A percentile compares a stretch with the other conserved stretches of the same genome.
These are phyloP conservation scores for Lithophane semibrunnea DNA, from an alignment of 2,888 invertebrate species.

Conservation along the genomic window DNA sequence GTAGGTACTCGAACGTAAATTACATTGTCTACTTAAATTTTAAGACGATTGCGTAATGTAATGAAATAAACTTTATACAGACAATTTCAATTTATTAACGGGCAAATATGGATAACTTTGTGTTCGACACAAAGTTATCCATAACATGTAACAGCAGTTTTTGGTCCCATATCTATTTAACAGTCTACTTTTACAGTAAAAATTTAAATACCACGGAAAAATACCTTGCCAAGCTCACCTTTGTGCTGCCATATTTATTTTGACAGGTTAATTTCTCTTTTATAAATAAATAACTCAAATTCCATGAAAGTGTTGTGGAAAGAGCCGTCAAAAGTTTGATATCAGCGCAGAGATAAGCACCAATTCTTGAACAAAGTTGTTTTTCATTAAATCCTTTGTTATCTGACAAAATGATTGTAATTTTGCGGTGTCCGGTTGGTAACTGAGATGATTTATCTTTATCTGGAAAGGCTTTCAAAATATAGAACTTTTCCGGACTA, in stretches of 20 bases:
- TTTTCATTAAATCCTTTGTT: conserved; percentile 30
- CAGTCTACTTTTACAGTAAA: not conserved
- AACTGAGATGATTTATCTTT: conserved; percentile 3
- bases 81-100: not conserved
- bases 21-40: conserved; percentile 36
- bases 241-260: conserved; percentile 45
- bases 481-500: not conserved
- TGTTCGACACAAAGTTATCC: conserved; percentile 12
- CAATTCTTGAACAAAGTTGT: conserved; percentile 31
- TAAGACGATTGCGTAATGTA: conserved; percentile 22
- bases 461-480: not conserved
- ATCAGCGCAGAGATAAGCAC: conserved; percentile 11
- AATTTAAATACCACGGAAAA: conserved; percentile 38
- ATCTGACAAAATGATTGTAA: conserved; percentile 17
- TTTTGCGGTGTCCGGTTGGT: not conserved
- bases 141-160: conserved; percentile 5
- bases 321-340: conserved; percentile 33
- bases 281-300: conserved; percentile 57
- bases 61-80: conserved; percentile 14
- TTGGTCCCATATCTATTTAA: not conserved
- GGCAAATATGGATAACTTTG: not conserved
- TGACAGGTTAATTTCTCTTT: conserved; percentile 43
- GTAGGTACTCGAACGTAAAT: conserved; percentile 24
- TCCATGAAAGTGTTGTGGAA: conserved; percentile 38
- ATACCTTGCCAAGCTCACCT: conserved; percentile 29